Evolutionary conservation across 2,797 vertebrate species (phyloP).

Genomic region (Microctenopoma steveboyesi): DNA sequence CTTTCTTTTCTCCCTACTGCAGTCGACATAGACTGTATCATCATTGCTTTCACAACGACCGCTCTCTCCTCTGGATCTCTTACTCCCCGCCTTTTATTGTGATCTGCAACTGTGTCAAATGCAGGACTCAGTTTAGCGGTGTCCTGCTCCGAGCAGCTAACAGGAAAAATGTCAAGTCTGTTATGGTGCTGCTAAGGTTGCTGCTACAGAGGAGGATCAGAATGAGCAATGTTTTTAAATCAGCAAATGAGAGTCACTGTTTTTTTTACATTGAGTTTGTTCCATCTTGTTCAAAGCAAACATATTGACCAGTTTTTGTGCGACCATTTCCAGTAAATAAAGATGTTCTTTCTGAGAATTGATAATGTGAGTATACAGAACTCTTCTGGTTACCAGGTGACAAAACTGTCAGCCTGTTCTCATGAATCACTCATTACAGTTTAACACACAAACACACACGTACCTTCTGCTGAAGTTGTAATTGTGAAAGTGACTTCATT

Average conservation of each 20-base stretch:
- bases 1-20: slow-evolving; percentile 44
- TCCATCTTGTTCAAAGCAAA: slow-evolving; percentile 9
- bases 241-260: slow-evolving; percentile 15
- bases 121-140: slow-evolving; percentile 50
- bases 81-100: slow-evolving; percentile 52
- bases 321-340: slow-evolving; percentile 29
- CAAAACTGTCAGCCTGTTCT: slow-evolving; percentile 46
- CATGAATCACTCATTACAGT: slow-evolving; percentile 44
- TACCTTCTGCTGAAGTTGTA: slow-evolving; percentile 25
- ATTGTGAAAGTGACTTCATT: slow-evolving; percentile 41
- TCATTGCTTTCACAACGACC: slow-evolving; percentile 49
- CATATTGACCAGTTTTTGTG: slow-evolving; percentile 27
- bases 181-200: slow-evolving; percentile 35
- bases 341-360: slow-evolving; percentile 31
- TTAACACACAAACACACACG: slow-evolving; percentile 13
- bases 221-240: slow-evolving; percentile 53
- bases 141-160: slow-evolving; percentile 49
- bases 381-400: slow-evolving; percentile 70
- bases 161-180: slow-evolving; percentile 63
- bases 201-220: slow-evolving; percentile 42
- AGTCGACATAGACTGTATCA: slow-evolving; percentile 62
- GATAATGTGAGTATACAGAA: slow-evolving; percentile 23
- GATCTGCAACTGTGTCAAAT: slow-evolving; percentile 54
- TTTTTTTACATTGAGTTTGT: background rate
- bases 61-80: slow-evolving; percentile 55